Base-by-base conservation (phyloP, 2,797 vertebrate genomes). In the Lepus townsendii region DNA sequence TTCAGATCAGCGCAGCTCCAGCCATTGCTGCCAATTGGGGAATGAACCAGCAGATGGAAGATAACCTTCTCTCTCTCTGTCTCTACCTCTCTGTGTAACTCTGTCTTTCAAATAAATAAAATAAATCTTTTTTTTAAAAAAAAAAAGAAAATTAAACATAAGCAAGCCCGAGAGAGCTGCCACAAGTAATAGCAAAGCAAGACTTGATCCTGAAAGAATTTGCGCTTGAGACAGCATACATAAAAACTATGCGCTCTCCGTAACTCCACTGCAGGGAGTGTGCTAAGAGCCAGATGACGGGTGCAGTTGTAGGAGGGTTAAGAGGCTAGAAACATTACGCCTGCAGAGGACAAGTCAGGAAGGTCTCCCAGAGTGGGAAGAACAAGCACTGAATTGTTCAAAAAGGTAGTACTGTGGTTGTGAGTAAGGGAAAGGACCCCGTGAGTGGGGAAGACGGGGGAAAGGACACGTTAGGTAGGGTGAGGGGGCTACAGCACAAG, bases 141-240 rank as follows among this genome's bases (percentile, higher is more conserved):
- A 42, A 7, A 42, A 47, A 47, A 47, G 42, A 47, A 76, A 93
- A 75, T 95, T 93, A 66, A 89, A 82, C 62, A 63, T 6, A 72
- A 90, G 27, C 4, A 73, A 89, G 3, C 71, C 79, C 27, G 75
- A 89, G 26, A 32, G 32, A 86, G 20, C 71, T n/a, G 12, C 1
- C n/a, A 68, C 63, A 77, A 87, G 65, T 52, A 24, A 77, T 30
- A 75, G 19, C 54, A 57, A 83, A 32, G 17, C 22, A 52, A 76
- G 17, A 8, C 17, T 26, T 54, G 30, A n/a, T 72, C 22, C 83
- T 79, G 26, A 54, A 92, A 47, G 79, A 91, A 88, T 78, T 16
- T 88, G 57, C 60, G 86, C 27, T 38, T 14, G 24, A 62, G n/a
- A 78, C 30, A 77, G 3, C 12, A 13, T 19, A 60, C 24, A 69